Evolutionary conservation across 2,113 vertebrate genomes (phyloP), one percentile per base, ranked within the genome.

Genomic region (Circaetus cinerascens): DNA sequence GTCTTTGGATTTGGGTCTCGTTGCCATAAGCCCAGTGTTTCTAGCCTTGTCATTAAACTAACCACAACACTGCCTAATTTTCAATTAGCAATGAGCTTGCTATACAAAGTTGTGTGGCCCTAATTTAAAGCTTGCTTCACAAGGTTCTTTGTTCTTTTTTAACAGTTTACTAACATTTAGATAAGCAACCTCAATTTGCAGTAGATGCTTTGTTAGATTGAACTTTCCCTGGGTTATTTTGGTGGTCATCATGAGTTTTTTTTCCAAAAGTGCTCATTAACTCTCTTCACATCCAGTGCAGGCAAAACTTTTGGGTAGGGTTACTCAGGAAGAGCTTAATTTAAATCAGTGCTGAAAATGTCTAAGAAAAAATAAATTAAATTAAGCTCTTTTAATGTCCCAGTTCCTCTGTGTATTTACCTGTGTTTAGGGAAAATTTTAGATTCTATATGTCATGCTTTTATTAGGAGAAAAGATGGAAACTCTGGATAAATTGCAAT

Each of bases 31-130:
- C 94, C 96, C 96, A 94, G 91, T 97, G 96, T 96, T 95, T 96
- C n/a, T 90, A 93, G 88, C 80, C 84, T 94, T 96, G 97, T 96
- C 97, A 96, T 98, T 98, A 98, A 98, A 97, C 95, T 97, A 96
- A 97, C 92, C 95, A 96, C 97, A 98, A 98, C 88, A 68, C 96
- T 98, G 96, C 97, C 95, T 97, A 92, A 97, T 97, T 98, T 97
- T 97, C 97, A 97, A 81, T 97, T 98, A 98, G 78, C 88, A 91
- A 60, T 12, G 19, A 85, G 50, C 60, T 88, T 94, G 53, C 55
- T 97, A 67, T 90, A 91, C n/a, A 81, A 38, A 96, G 82, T 68
- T 91, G 76, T 97, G 75, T 95, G 92, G 74, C 94, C 93, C 50
- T 85, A 90, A 98, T 97, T 97, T 95, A 96, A 96, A 97, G 38